These are phyloP conservation scores for Lutjanus erythropterus DNA, from an alignment of 2,113 vertebrate species.

Conservation along the genomic window DNA sequence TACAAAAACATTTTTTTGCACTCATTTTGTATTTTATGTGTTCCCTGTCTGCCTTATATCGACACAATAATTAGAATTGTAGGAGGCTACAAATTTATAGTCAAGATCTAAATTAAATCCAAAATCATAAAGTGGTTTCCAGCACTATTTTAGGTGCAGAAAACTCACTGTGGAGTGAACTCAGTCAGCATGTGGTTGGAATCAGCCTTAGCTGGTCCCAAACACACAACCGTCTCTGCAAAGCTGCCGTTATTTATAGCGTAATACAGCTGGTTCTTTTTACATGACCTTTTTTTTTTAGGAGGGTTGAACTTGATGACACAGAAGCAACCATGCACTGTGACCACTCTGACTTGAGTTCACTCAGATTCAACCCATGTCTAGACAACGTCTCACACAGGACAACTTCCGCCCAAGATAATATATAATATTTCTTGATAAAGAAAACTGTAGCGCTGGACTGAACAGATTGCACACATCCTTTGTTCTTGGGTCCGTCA, in stretches of 20 bases:
- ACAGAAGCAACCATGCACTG: constrained; percentile 32
- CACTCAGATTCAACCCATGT: constrained; percentile 15
- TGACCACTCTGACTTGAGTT: constrained; percentile 39
- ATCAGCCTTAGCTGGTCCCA: constrained; percentile 18
- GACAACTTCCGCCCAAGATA: neutral
- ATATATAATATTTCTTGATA: neutral
- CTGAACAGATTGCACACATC: neutral
- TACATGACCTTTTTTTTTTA: constrained; percentile 27
- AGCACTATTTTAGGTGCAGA: constrained; percentile 7
- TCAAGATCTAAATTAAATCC: neutral
- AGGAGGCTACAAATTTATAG: neutral
- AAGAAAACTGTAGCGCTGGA: neutral
- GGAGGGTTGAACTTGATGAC: constrained; percentile 52
- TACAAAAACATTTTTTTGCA: no score
- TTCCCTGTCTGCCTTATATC: neutral
- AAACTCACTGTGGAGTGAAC: neutral
- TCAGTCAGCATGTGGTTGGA: constrained; percentile 16
- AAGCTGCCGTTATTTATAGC: constrained; percentile 67
- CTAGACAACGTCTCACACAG: neutral
- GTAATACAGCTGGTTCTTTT: constrained; percentile 36
- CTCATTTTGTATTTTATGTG: no score
- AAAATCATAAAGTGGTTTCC: constrained; percentile 5
- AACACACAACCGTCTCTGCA: constrained; percentile 38
- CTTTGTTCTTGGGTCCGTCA: neutral
- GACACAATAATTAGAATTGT: constrained; percentile 4